Conservation (phyloP, 2,888 invertebrate species). For the Plagiodera versicolora region DNA sequence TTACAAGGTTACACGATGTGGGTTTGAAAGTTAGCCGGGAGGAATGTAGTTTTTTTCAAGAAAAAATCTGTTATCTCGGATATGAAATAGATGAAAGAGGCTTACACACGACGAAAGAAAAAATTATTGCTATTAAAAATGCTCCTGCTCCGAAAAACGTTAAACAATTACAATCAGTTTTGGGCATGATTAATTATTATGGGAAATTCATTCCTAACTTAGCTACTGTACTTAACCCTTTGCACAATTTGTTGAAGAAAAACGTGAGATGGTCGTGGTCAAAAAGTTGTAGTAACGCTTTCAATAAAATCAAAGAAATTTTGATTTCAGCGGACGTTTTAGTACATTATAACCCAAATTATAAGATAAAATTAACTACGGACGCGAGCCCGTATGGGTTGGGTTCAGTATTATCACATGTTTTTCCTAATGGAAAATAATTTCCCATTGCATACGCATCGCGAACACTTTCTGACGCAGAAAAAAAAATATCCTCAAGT, state of each 20-base stretch:
- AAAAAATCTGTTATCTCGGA: too few relatives aligned
- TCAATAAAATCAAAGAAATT: conserved; percentile 8
- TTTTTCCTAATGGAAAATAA: conserved; percentile 10
- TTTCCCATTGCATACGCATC: not conserved
- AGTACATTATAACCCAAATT: conserved; percentile 13
- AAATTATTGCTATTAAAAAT: too few relatives aligned
- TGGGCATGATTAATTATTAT: too few relatives aligned
- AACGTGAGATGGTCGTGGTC: conserved; percentile 5
- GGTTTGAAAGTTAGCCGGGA: too few relatives aligned
- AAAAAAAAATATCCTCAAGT: not conserved
- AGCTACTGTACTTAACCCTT: not conserved
- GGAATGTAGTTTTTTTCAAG: too few relatives aligned
- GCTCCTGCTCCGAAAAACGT: too few relatives aligned
- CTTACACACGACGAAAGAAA: too few relatives aligned
- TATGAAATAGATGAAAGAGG: too few relatives aligned
- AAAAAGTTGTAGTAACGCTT: conserved; percentile 1
- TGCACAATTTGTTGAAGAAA: too few relatives aligned
- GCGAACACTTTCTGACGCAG: not conserved
- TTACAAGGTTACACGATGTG: too few relatives aligned
- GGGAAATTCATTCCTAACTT: conserved; percentile 12
- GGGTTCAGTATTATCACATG: conserved; percentile 5
- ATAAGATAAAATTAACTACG: not conserved
- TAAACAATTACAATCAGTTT: too few relatives aligned
- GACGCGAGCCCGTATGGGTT: conserved; percentile 11
- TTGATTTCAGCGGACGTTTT: conserved; percentile 7